Evolutionary conservation across 2,888 invertebrate genomes (phyloP).

Genomic region (Agrotis ipsilon): DNA sequence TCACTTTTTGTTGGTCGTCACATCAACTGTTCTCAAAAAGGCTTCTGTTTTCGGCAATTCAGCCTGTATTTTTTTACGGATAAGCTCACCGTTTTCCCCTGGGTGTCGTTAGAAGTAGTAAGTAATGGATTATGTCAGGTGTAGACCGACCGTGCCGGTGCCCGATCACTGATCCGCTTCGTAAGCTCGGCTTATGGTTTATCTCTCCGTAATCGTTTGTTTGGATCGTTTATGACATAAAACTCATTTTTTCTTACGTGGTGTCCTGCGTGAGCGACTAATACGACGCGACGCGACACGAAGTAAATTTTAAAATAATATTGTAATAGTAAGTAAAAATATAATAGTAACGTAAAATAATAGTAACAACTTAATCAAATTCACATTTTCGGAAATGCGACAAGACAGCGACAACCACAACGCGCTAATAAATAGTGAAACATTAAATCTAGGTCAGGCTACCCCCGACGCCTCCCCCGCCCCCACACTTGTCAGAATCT

Average conservation of each 20-base stretch:
- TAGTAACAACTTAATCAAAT: no score
- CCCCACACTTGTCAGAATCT: conserved; percentile 67
- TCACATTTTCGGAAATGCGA: conserved; percentile 6
- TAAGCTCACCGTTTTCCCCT: conserved; percentile 35
- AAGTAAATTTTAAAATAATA: no score
- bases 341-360: no score
- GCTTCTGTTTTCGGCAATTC: conserved; percentile 10
- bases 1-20: conserved; percentile 2
- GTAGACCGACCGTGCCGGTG: conserved; percentile 30
- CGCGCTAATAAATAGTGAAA: conserved; percentile 38
- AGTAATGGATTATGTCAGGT: conserved; percentile 52
- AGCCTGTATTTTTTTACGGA: conserved; percentile 36
- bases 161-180: conserved; percentile 38
- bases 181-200: conserved; percentile 46
- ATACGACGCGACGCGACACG: no score
- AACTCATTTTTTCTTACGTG: conserved; percentile 26
- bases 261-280: no score
- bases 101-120: conserved; percentile 48
- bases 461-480: conserved; percentile 34
- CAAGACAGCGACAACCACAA: conserved; percentile 11
- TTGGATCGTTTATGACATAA: conserved; percentile 33
- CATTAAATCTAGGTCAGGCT: conserved; percentile 43
- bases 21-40: conserved; percentile 10
- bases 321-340: no score
- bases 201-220: conserved; percentile 41